Conservation (phyloP, 2,113 vertebrate species). For the Genyomyrus donnyi region DNA sequence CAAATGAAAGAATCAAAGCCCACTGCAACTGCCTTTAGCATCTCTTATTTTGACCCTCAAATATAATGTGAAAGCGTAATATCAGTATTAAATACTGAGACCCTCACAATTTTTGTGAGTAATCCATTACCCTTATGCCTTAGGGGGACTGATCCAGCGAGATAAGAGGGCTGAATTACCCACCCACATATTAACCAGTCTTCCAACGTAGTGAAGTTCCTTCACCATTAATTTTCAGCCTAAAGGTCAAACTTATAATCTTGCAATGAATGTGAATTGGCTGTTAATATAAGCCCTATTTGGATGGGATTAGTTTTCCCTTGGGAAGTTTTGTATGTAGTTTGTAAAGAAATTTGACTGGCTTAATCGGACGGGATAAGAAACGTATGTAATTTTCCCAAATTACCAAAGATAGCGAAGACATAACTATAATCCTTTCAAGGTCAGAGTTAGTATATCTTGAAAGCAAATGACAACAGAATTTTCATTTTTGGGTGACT, state of each 20-base stretch:
- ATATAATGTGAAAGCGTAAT: background rate
- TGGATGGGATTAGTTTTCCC: background rate
- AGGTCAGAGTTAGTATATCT: background rate
- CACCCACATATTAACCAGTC: background rate
- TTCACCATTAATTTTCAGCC: background rate
- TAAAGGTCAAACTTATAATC: background rate
- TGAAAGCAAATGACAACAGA: background rate
- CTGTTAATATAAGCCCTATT: background rate
- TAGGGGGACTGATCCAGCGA: background rate
- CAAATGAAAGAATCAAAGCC: background rate
- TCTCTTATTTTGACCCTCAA: background rate
- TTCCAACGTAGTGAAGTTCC: background rate
- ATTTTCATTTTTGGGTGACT: background rate
- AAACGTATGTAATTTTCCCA: background rate
- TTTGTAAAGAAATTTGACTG: background rate
- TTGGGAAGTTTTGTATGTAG: background rate
- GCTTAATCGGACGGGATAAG: background rate
- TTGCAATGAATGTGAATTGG: background rate
- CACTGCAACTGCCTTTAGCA: background rate
- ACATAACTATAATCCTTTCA: background rate
- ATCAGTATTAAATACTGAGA: background rate
- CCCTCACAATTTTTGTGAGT: background rate
- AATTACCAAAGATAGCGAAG: background rate
- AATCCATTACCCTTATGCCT: background rate
- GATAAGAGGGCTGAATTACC: background rate